phyloP scores from a whole-genome alignment of 2,797 vertebrate species.

The Salarias fasciatus region DNA sequence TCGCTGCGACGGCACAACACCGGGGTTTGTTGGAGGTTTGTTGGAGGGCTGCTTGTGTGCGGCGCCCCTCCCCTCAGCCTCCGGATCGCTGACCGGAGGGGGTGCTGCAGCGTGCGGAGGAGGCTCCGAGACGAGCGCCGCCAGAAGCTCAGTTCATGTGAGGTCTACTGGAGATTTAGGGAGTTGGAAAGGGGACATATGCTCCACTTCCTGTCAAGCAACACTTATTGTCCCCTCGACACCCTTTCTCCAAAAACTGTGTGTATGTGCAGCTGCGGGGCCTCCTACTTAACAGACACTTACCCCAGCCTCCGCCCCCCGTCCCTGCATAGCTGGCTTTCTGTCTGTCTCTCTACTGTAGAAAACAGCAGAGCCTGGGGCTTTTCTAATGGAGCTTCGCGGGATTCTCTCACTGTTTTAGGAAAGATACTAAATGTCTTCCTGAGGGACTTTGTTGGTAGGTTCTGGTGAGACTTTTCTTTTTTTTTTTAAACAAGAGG shows the following conservation, averaged over 20 bases:
- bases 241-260: constrained; percentile 44
- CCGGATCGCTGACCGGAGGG: constrained; percentile 52
- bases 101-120: constrained; percentile 12
- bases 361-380: constrained; percentile 47
- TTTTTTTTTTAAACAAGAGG: background rate
- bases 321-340: constrained; percentile 15
- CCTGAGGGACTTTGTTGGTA: constrained; percentile 23
- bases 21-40: too few relatives aligned
- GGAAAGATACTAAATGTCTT: constrained; percentile 40
- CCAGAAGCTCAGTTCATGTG: constrained; percentile 70
- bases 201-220: constrained; percentile 61
- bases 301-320: constrained; percentile 5
- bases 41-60: constrained; percentile 47
- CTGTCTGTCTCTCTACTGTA: constrained; percentile 33
- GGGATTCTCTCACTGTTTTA: constrained; percentile 32
- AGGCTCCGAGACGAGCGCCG: constrained; percentile 36
- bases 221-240: constrained; percentile 54
- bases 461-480: constrained; percentile 13
- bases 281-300: constrained; percentile 52
- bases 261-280: constrained; percentile 46
- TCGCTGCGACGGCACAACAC: constrained; percentile 39
- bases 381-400: constrained; percentile 41
- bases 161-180: constrained; percentile 67
- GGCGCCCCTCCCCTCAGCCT: constrained; percentile 39
- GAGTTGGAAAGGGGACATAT: constrained; percentile 63